phyloP scores from a whole-genome alignment of 1,140 invertebrate species.

The Heterodera schachtii region DNA sequence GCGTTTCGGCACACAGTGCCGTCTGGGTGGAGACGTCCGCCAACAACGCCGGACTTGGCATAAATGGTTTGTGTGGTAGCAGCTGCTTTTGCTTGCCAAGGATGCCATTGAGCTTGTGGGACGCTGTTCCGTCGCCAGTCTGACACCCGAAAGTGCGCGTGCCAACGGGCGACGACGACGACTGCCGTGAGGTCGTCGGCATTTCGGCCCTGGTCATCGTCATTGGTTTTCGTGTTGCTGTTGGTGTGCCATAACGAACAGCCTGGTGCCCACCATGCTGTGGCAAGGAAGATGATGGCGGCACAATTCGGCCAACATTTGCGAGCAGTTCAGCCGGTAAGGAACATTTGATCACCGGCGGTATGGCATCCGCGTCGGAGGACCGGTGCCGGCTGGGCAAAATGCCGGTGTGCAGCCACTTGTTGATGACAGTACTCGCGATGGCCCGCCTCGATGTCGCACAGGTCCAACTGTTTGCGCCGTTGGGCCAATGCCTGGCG shows the following conservation, averaged over 20 bases:
- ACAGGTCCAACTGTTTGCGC: constrained; percentile 46
- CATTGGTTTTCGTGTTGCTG: background rate
- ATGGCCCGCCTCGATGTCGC: constrained; percentile 62
- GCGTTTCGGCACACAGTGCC: constrained; percentile 28
- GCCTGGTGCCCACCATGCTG: background rate
- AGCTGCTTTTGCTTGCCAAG: background rate
- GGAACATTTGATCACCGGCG: constrained; percentile 49
- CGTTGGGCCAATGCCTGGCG: constrained; percentile 50
- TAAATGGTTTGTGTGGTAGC: background rate
- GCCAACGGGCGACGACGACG: background rate
- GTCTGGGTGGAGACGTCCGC: constrained; percentile 23
- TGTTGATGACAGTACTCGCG: constrained; percentile 57
- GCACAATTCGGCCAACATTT: constrained; percentile 44
- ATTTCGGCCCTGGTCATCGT: background rate
- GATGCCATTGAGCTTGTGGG: background rate
- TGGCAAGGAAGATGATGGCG: constrained; percentile 9
- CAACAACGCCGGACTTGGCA: background rate
- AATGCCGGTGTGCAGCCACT: constrained; percentile 57
- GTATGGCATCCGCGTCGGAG: constrained; percentile 40
- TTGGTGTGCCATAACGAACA: background rate
- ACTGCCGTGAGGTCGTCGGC: background rate
- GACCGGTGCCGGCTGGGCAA: constrained; percentile 42
- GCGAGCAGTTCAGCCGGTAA: constrained; percentile 48
- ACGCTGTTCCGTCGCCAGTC: background rate
- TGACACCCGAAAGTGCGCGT: constrained; percentile 17